phyloP scores from a whole-genome alignment of 1,140 invertebrate genomes.

The Drosophila pachea region DNA sequence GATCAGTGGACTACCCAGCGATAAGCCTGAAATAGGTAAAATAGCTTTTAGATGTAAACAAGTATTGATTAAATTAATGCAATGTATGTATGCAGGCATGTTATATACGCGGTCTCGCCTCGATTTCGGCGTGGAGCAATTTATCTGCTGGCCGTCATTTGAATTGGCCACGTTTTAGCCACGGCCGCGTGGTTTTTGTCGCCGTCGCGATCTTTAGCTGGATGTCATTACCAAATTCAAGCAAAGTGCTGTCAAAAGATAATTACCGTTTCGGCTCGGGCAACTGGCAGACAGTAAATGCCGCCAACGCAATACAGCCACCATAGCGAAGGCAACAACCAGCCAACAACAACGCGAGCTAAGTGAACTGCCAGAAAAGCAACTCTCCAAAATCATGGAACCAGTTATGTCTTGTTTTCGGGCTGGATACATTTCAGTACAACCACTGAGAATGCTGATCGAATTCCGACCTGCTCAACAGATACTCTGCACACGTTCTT shows the following conservation, averaged over 20 bases:
- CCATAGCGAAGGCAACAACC: conserved; percentile 12
- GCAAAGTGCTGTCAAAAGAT: conserved; percentile 76
- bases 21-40: no score
- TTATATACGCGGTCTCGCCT: background rate
- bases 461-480: conserved; percentile 8
- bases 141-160: conserved; percentile 54
- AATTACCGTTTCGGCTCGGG: conserved; percentile 66
- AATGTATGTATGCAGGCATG: background rate
- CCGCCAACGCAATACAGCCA: conserved; percentile 32
- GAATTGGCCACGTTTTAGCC: conserved; percentile 65
- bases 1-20: no score
- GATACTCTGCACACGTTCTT: background rate
- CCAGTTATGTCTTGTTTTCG: conserved; percentile 40
- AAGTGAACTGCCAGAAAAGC: background rate
- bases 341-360: background rate
- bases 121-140: background rate
- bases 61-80: no score
- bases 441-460: conserved; percentile 39
- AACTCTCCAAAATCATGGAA: conserved; percentile 38
- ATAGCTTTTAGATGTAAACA: no score
- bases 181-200: conserved; percentile 58
- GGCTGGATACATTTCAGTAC: conserved; percentile 34
- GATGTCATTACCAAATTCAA: conserved; percentile 69
- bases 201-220: conserved; percentile 45
- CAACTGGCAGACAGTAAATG: conserved; percentile 29